Base-by-base conservation (phyloP, 35 echinoderm and acorn worm species). In the Amphiura filiformis region DNA sequence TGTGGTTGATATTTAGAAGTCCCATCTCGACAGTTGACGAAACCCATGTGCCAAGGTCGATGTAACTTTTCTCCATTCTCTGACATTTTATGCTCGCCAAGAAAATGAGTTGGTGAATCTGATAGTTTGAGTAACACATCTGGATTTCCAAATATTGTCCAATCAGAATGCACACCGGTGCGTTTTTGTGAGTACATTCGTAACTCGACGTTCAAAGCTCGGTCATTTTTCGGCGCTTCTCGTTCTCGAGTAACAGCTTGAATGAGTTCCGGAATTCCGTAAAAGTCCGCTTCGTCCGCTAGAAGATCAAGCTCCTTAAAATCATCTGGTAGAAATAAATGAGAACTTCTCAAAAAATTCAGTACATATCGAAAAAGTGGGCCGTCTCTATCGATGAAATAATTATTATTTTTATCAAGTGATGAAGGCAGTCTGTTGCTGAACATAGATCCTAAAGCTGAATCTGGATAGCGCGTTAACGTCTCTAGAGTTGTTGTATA, bases 391-490 rank as follows among this genome's bases (percentile, higher is more conserved):
- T 88, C 87, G 13, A 88, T 88, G 40, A 88, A 39, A 33, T 65
- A 81, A 37, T 34, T 49, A 32, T 76, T 78, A 35, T 57, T 15
- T 28, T 88, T 70, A 33, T 88, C 87, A 4, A 34, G 17, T 20
- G 78, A 4, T 2, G 78, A 34, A 34, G 35, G 78, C 26, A 70
- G 26, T 70, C 61, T 70, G 61, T 70, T 70, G 61, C 61, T 90
- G 56, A 90, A 90, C 88, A 90, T 90, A 0, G 44, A 26, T 13
- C 65, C 80, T 23, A 90, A 35, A 35, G 85, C 83, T 1, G 88
- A 90, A 33, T 90, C 81, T 33, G 88, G 88, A 35, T 90, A 90
- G 37, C 88, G 35, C 38, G 88, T 90, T 41, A 90, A 32, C 22
- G 88, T 90, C 23, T 65, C 49, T 7, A 83, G 33, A 11, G 56